Evolutionary conservation across 2,797 vertebrate genomes (phyloP), one percentile per base, ranked within the genome.

Genomic region (Rhinatrema bivittatum): DNA sequence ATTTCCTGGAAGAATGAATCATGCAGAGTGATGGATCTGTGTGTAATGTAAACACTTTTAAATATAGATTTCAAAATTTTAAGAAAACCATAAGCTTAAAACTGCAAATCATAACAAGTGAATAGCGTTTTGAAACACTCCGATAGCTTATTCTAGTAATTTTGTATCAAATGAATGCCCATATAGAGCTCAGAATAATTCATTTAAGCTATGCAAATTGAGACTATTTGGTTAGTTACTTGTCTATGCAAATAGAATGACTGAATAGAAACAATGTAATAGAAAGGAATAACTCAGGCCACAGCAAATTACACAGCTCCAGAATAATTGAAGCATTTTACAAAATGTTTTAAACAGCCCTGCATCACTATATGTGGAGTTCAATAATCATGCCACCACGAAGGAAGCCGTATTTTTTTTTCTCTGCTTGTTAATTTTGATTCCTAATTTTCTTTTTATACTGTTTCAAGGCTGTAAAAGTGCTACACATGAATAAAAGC

Each of bases 201-300:
- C 0, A 7, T 29, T 5, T 25, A 48, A 27, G n/a, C 42, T 11
- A 6, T 29, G 16, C 42, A 51, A 46, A 50, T 2, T 13, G 19
- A 39, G 25, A 13, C 4, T 32, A n/a, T n/a, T n/a, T n/a, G n/a
- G n/a, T n/a, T n/a, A n/a, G n/a, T n/a, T n/a, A n/a, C n/a, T n/a
- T n/a, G n/a, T n/a, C n/a, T n/a, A n/a, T n/a, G n/a, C n/a, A n/a
- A n/a, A n/a, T n/a, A n/a, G n/a, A n/a, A n/a, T n/a, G n/a, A n/a
- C n/a, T n/a, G n/a, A n/a, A n/a, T n/a, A n/a, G 16, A 40, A 38
- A 3, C 9, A 42, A 21, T 23, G 7, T 1, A 24, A 14, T 46
- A 9, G 12, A 24, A 54, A 54, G 32, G 54, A 56, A 22, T 42
- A 48, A 41, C 31, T 48, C 16, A 42, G 10, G 7, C 5, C 11